Evolutionary conservation across 2,113 vertebrate species (phyloP).

Genomic region (Syngnathus floridae): DNA sequence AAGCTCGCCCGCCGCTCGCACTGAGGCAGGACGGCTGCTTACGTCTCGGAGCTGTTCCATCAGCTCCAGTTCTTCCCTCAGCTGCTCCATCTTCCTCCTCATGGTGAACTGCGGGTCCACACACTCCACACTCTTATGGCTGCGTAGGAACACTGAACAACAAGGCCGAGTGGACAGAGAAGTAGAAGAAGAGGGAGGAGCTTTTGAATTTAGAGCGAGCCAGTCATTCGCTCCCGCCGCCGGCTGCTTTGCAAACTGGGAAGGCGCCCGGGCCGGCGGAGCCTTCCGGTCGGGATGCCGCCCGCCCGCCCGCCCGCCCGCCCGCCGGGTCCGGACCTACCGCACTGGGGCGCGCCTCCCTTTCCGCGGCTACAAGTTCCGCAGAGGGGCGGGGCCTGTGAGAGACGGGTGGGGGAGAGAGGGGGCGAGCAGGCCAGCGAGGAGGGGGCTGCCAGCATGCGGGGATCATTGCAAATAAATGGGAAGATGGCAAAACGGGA

Average conservation of each 20-base stretch:
- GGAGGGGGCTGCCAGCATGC: slow-evolving; percentile 74
- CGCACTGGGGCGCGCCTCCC: slow-evolving; percentile 77
- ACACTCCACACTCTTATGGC: slow-evolving; percentile 84
- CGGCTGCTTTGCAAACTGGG: too few relatives aligned
- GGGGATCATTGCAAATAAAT: slow-evolving; percentile 4
- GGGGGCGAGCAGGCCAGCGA: slow-evolving; percentile 83
- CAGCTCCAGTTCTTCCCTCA: slow-evolving; percentile 81
- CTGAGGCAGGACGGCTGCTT: slow-evolving; percentile 5
- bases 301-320: too few relatives aligned
- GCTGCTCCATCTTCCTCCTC: slow-evolving; percentile 92
- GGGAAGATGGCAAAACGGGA: slow-evolving; percentile 35
- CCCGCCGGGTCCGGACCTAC: slow-evolving; percentile 72
- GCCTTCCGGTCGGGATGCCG: too few relatives aligned
- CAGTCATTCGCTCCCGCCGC: too few relatives aligned
- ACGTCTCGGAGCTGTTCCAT: slow-evolving; percentile 68
- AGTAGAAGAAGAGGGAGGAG: background rate
- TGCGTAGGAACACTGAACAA: slow-evolving; percentile 80
- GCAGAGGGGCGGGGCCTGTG: slow-evolving; percentile 84
- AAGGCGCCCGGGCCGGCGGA: too few relatives aligned
- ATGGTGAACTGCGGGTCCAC: slow-evolving; percentile 92
- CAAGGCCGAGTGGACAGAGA: background rate
- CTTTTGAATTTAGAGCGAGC: too few relatives aligned
- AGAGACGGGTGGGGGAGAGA: slow-evolving; percentile 77
- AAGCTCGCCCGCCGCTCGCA: too few relatives aligned
- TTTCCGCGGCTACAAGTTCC: slow-evolving; percentile 80